These are phyloP conservation scores for Allacma fusca DNA, from an alignment of 2,888 invertebrate species.

Conservation along the genomic window DNA sequence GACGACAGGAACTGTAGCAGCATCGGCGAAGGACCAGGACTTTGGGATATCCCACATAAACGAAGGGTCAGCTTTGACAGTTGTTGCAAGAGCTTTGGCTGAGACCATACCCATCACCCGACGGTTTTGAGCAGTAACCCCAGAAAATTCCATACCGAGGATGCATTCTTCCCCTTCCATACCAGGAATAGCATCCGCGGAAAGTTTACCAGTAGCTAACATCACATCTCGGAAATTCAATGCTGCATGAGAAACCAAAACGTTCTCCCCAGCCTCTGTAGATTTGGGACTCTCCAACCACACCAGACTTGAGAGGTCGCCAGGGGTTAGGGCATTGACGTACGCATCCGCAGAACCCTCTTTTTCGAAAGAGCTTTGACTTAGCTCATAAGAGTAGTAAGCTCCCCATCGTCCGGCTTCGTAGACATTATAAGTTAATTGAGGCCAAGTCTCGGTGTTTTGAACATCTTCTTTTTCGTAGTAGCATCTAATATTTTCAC, in stretches of 20 bases:
- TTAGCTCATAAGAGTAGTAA: conserved; percentile 74
- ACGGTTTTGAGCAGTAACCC: conserved; percentile 60
- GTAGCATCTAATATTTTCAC: conserved; percentile 64
- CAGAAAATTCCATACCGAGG: conserved; percentile 71
- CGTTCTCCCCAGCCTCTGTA: conserved; percentile 70
- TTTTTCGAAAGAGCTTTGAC: background rate
- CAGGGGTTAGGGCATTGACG: conserved; percentile 78
- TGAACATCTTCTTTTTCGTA: background rate
- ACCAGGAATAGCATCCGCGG: conserved; percentile 79
- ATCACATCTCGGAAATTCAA: conserved; percentile 95
- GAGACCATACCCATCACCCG: conserved; percentile 66
- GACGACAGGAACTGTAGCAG: conserved; percentile 73
- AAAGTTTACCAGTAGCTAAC: conserved; percentile 89
- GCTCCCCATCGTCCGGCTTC: conserved; percentile 68
- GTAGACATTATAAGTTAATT: background rate
- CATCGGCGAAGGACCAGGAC: conserved; percentile 72
- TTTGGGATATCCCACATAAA: conserved; percentile 70
- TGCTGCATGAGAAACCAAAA: conserved; percentile 74
- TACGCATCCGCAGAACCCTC: conserved; percentile 60
- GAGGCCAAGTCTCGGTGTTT: background rate
- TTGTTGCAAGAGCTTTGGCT: conserved; percentile 68
- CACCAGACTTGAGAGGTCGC: conserved; percentile 83
- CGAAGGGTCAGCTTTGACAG: conserved; percentile 66
- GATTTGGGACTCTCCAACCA: conserved; percentile 76
- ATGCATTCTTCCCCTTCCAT: conserved; percentile 67